Conservation (phyloP, 2,888 invertebrate genomes). For the Melangyna quadrimaculata region DNA sequence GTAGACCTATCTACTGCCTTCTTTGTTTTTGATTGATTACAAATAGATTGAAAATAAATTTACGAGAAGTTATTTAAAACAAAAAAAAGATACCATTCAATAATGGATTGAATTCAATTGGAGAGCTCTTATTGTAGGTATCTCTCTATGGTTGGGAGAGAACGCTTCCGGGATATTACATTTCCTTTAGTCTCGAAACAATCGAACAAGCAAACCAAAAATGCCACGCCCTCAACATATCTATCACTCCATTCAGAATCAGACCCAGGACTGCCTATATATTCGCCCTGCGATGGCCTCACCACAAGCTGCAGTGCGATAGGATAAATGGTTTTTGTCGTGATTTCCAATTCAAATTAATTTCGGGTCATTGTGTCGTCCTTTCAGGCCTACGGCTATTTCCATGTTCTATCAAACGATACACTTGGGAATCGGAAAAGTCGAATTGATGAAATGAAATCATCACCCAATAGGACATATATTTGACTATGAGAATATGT, state of each 20-base stretch:
- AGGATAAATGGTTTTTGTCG: conserved; percentile 28
- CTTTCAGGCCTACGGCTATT: conserved; percentile 2
- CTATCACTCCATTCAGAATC: neutral
- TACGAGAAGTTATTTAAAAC: neutral
- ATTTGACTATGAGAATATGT: neutral
- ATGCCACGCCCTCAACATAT: neutral
- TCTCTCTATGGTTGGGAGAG: neutral
- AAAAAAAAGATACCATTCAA: neutral
- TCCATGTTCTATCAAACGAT: conserved; percentile 19
- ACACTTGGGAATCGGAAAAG: conserved; percentile 10
- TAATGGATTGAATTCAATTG: neutral
- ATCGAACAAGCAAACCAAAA: neutral
- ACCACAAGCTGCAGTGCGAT: conserved; percentile 12
- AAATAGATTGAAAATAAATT: neutral
- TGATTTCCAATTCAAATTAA: conserved; percentile 65
- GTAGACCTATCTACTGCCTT: neutral
- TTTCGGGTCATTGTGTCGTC: conserved; percentile 55
- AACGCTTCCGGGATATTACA: neutral
- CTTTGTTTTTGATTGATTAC: too few relatives aligned
- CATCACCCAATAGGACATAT: neutral
- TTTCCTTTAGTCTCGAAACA: neutral
- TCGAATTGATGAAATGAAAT: conserved; percentile 18
- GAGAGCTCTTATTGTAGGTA: neutral
- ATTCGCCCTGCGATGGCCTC: neutral
- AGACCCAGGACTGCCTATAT: neutral